These are phyloP conservation scores for Lucilia cuprina DNA, from an alignment of 1,140 invertebrate species.

Conservation along the genomic window DNA sequence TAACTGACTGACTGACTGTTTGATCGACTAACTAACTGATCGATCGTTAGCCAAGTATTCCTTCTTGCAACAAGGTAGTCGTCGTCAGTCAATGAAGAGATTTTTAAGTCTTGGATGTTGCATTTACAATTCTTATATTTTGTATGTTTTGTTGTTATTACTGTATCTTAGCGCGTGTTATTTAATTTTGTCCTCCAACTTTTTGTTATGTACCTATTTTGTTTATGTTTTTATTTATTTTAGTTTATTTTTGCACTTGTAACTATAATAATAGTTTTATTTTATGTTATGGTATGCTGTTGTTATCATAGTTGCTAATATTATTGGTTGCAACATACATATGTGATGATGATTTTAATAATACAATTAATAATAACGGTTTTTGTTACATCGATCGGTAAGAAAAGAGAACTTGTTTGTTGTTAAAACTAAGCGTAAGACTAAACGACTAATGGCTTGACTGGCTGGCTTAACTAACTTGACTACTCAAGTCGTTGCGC, in stretches of 20 bases:
- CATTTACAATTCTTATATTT: background rate
- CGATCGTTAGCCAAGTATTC: background rate
- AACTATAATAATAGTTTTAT: background rate
- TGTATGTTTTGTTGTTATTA: background rate
- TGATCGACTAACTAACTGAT: no score
- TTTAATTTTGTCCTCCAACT: background rate
- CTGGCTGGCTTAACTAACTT: background rate
- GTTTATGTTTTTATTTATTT: background rate
- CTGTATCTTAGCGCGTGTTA: background rate
- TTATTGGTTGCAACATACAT: background rate
- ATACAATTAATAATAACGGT: background rate
- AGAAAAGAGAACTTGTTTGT: background rate
- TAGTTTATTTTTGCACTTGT: background rate
- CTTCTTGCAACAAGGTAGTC: background rate
- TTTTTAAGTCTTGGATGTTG: background rate
- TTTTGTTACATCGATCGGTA: background rate
- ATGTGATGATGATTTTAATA: background rate
- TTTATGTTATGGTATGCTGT: background rate
- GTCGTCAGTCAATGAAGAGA: no score
- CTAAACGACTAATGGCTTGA: conserved; percentile 8
- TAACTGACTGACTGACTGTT: no score
- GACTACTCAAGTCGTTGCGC: conserved; percentile 13
- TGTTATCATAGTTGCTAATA: background rate
- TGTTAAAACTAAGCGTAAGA: conserved; percentile 10
- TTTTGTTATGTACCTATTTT: no score